Conservation (phyloP, 2,797 vertebrate species). For the Momotus momota region DNA sequence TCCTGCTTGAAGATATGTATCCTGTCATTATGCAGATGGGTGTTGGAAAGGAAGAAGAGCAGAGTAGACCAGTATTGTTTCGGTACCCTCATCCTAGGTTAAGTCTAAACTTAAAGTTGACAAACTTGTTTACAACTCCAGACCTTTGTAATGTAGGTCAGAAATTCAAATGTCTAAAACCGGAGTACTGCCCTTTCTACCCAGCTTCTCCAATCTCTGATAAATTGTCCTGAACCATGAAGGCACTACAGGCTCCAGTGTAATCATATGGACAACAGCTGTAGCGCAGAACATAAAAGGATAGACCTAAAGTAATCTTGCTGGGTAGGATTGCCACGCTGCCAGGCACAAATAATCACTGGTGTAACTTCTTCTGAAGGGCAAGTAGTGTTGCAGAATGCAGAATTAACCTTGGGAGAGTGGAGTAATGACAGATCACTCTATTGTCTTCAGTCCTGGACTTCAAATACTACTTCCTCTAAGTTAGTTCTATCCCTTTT, state of each 20-base stretch:
- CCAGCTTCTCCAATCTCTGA: conserved; percentile 16
- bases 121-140: background rate
- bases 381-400: background rate
- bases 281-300: background rate
- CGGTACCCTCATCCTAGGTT: background rate
- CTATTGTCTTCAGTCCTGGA: background rate
- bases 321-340: background rate
- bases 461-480: background rate
- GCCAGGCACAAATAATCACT: background rate
- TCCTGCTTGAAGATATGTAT: background rate
- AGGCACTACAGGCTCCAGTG: background rate
- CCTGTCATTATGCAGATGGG: background rate
- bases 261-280: conserved; percentile 5
- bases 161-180: conserved; percentile 16
- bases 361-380: background rate
- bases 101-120: background rate
- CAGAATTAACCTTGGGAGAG: background rate
- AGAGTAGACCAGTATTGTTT: background rate
- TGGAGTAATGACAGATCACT: background rate
- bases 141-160: background rate
- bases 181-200: conserved; percentile 22
- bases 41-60: background rate
- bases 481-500: background rate
- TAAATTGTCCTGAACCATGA: conserved; percentile 41
- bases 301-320: background rate